phyloP scores from a whole-genome alignment of 30 jellyfish, hydroid and myxozoan genomes.

The Aurelia sp. region DNA sequence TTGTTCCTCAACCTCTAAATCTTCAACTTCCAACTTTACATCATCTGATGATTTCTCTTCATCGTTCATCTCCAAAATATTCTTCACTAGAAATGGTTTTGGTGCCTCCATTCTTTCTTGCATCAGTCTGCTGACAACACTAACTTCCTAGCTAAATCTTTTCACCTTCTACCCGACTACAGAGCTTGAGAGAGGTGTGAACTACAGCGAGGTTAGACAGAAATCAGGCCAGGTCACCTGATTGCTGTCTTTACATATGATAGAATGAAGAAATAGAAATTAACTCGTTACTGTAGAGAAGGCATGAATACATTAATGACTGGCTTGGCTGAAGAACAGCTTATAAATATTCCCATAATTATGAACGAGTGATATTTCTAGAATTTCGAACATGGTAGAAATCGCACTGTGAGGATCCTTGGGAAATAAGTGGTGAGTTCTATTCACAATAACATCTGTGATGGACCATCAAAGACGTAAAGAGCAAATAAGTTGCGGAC shows the following conservation, averaged over 20 bases:
- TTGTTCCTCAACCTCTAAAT: too few relatives aligned
- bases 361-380: slow-evolving; percentile 29
- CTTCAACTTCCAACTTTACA: too few relatives aligned
- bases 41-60: neutral
- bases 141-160: neutral
- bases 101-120: slow-evolving; percentile 23
- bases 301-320: slow-evolving; percentile 67
- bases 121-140: too few relatives aligned
- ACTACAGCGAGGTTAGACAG: slow-evolving; percentile 4
- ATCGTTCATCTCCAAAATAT: slow-evolving; percentile 28
- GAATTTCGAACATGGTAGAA: slow-evolving; percentile 5
- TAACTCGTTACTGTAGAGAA: slow-evolving; percentile 37
- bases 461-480: slow-evolving; percentile 27
- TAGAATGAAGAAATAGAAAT: slow-evolving; percentile 26
- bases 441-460: slow-evolving; percentile 44
- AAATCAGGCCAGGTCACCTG: slow-evolving; percentile 5
- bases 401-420: slow-evolving; percentile 39
- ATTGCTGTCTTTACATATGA: slow-evolving; percentile 9
- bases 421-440: slow-evolving; percentile 33
- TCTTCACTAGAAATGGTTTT: slow-evolving; percentile 33
- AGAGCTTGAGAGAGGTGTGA: neutral
- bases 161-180: too few relatives aligned
- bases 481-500: slow-evolving; percentile 8
- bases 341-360: slow-evolving; percentile 29
- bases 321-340: slow-evolving; percentile 41